Evolutionary conservation across 2,888 invertebrate genomes (phyloP).

Genomic region (Smittia aterrima): DNA sequence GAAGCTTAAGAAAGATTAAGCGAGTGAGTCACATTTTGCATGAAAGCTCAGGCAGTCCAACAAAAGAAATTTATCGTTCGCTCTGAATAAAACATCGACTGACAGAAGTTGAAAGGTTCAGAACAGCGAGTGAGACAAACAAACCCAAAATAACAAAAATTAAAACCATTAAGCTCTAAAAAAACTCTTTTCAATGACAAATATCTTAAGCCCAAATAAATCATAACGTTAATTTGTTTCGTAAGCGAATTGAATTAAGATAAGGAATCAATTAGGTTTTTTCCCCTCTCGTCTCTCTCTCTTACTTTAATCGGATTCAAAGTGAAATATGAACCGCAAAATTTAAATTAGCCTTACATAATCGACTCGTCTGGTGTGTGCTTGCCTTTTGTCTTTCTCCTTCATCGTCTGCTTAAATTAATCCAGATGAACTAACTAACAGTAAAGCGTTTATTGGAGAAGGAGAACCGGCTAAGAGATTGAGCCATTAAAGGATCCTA

Average conservation of each 20-base stretch:
- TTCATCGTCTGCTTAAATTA: neutral
- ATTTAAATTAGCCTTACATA: conserved; percentile 37
- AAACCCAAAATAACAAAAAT: conserved; percentile 20
- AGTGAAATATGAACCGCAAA: conserved; percentile 42
- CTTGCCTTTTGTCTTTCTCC: conserved; percentile 14
- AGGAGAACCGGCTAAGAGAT: neutral
- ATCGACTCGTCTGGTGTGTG: neutral
- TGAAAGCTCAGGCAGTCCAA: neutral
- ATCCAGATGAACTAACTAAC: conserved; percentile 32
- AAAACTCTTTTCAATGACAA: conserved; percentile 40
- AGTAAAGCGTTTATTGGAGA: neutral
- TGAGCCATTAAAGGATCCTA: conserved; percentile 23
- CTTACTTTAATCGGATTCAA: conserved; percentile 38
- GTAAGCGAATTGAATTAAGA: conserved; percentile 42
- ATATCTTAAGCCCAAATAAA: conserved; percentile 41
- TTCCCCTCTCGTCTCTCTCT: neutral
- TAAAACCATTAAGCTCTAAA: conserved; percentile 39
- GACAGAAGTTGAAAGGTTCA: conserved; percentile 24
- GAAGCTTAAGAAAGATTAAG: neutral
- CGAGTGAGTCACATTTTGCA: neutral
- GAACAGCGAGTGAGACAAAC: neutral
- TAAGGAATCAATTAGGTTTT: conserved; percentile 41
- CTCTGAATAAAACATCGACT: neutral
- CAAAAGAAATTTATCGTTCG: neutral
- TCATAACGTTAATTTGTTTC: conserved; percentile 42